Conservation (phyloP, 2,888 invertebrate species). For the Dorcus parallelipipedus region DNA sequence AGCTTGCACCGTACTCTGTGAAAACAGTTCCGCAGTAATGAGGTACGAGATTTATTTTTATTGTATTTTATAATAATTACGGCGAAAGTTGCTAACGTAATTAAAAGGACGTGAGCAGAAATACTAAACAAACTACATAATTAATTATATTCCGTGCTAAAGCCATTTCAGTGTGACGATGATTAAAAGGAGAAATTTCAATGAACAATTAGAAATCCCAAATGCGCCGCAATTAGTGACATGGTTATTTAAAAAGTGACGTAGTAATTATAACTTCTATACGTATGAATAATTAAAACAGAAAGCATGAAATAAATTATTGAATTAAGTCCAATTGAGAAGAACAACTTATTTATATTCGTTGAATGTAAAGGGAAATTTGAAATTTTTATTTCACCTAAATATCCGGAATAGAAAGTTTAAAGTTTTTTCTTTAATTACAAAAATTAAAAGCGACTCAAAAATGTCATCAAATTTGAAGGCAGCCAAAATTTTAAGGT, state of each 20-base stretch:
- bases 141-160: slow-evolving; percentile 14
- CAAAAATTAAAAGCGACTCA: not conserved
- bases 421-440: not conserved
- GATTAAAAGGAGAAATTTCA: not conserved
- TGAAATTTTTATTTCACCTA: no score
- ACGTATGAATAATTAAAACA: not conserved
- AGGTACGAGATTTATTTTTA: not conserved
- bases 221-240: no score
- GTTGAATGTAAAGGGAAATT: no score
- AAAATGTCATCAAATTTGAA: no score
- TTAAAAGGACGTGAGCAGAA: slow-evolving; percentile 4
- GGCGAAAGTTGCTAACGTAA: slow-evolving; percentile 16
- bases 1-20: no score
- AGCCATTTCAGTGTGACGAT: slow-evolving; percentile 1
- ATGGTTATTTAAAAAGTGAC: no score
- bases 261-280: not conserved
- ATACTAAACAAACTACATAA: slow-evolving; percentile 8
- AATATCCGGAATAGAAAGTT: no score
- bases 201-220: no score
- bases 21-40: no score
- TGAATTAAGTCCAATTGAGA: no score
- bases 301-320: not conserved
- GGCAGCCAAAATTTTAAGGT: no score
- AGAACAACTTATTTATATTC: no score
- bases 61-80: slow-evolving; percentile 11